phyloP scores from a whole-genome alignment of 2,113 vertebrate genomes.

The Perognathus longimembris region DNA sequence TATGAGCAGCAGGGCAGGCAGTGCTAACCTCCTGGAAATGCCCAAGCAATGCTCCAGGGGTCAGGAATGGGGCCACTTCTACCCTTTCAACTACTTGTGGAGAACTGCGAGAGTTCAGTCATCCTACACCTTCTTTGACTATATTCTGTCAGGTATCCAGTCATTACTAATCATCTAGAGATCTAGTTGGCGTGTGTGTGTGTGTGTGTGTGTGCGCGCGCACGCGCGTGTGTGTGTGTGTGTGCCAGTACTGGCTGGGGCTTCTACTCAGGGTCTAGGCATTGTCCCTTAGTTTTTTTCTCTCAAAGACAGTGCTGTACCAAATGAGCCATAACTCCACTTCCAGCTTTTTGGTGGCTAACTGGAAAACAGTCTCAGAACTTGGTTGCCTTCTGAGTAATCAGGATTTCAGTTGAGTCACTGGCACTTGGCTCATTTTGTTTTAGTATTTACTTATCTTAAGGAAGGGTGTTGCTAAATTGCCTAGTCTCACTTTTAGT shows the following conservation, averaged over 20 bases:
- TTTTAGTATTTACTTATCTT: background rate
- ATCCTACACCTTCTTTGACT: background rate
- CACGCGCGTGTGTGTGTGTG: too few species aligned
- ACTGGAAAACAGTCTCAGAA: too few species aligned
- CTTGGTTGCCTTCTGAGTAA: too few species aligned
- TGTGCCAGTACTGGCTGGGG: too few species aligned
- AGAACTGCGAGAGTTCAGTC: background rate
- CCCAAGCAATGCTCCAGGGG: background rate
- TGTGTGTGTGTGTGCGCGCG: too few species aligned
- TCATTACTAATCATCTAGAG: background rate
- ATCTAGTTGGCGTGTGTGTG: background rate
- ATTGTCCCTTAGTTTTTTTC: too few species aligned
- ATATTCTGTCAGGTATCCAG: background rate
- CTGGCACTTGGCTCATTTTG: too few species aligned
- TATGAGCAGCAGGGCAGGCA: background rate
- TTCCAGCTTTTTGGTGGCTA: too few species aligned
- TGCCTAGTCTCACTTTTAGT: background rate
- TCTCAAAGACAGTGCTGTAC: too few species aligned
- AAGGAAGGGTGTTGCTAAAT: background rate
- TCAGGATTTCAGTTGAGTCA: too few species aligned
- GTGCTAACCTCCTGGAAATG: background rate
- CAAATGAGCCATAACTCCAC: too few species aligned
- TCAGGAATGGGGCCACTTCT: background rate
- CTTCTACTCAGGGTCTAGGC: too few species aligned
- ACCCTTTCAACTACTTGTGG: background rate